Evolutionary conservation across 2,113 vertebrate genomes (phyloP).

Genomic region (Varanus komodoensis): DNA sequence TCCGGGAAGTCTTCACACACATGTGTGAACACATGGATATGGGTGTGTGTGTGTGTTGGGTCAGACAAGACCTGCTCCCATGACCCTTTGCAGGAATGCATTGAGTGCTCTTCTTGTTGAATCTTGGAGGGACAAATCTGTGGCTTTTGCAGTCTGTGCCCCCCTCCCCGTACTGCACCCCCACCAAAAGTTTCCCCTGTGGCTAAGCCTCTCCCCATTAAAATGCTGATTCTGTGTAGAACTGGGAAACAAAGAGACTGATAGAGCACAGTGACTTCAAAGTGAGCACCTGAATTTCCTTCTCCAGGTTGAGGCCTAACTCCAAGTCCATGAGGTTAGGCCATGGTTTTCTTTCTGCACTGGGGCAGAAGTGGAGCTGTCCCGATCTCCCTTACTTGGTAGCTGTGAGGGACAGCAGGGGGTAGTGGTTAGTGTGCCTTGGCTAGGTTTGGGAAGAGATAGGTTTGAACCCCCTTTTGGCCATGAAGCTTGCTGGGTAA

Average conservation of each 20-base stretch:
- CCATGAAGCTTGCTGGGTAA: not conserved
- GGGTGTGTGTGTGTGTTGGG: not conserved
- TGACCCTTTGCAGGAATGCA: not conserved
- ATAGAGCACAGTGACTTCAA: not conserved
- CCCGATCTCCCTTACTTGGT: not conserved
- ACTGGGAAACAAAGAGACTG: not conserved
- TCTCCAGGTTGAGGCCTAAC: not conserved
- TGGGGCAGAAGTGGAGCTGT: not conserved
- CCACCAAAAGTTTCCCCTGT: not conserved
- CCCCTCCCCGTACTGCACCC: no score
- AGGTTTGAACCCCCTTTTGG: not conserved
- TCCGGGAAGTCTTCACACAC: not conserved
- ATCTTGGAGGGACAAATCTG: no score
- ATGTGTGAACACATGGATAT: not conserved
- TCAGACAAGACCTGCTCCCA: not conserved
- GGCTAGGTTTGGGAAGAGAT: not conserved
- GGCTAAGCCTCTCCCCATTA: not conserved
- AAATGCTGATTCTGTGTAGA: not conserved
- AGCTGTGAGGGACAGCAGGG: not conserved
- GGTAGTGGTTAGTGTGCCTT: not conserved
- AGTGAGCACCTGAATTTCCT: not conserved
- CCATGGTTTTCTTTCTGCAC: not conserved
- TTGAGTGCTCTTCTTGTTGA: not conserved
- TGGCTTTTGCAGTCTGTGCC: not conserved
- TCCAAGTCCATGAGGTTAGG: not conserved